phyloP scores from a whole-genome alignment of 1,140 invertebrate genomes.

The Drosophila kikkawai region DNA sequence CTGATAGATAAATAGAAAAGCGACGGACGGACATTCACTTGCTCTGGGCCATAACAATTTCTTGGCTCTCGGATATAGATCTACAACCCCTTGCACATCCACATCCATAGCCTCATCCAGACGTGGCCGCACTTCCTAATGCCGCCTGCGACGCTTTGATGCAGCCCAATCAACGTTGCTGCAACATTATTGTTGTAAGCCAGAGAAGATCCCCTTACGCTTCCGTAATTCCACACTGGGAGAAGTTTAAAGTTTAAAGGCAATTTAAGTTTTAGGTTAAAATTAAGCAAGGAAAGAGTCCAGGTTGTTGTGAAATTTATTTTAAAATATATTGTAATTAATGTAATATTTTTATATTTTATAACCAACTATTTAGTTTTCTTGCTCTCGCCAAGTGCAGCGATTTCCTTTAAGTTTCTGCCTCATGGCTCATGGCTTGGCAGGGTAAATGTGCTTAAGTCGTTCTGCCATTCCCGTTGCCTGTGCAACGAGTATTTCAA shows the following conservation, averaged over 20 bases:
- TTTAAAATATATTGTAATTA: too few relatives aligned
- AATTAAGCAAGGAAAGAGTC: background rate
- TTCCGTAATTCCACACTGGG: conserved; percentile 16
- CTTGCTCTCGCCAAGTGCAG: conserved; percentile 24
- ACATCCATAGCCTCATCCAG: conserved; percentile 36
- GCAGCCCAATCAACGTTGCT: conserved; percentile 68
- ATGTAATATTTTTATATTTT: background rate
- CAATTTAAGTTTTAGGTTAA: background rate
- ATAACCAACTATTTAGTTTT: background rate
- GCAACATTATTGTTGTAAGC: conserved; percentile 61
- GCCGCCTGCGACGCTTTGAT: conserved; percentile 48
- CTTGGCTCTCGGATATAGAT: conserved; percentile 11
- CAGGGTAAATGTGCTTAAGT: conserved; percentile 68
- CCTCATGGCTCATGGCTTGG: conserved; percentile 35
- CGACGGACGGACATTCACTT: conserved; percentile 39
- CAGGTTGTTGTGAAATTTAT: too few relatives aligned
- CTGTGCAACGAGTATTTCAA: conserved; percentile 32
- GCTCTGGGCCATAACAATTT: conserved; percentile 51
- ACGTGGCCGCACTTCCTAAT: conserved; percentile 70
- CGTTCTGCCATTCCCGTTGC: conserved; percentile 36
- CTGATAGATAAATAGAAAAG: conserved; percentile 39
- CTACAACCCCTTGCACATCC: conserved; percentile 27
- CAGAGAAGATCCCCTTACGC: conserved; percentile 19
- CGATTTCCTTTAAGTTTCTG: conserved; percentile 35
- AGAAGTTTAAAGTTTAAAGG: background rate